Base-by-base conservation (phyloP, 2,888 invertebrate species). In the Priapulus caudatus region DNA sequence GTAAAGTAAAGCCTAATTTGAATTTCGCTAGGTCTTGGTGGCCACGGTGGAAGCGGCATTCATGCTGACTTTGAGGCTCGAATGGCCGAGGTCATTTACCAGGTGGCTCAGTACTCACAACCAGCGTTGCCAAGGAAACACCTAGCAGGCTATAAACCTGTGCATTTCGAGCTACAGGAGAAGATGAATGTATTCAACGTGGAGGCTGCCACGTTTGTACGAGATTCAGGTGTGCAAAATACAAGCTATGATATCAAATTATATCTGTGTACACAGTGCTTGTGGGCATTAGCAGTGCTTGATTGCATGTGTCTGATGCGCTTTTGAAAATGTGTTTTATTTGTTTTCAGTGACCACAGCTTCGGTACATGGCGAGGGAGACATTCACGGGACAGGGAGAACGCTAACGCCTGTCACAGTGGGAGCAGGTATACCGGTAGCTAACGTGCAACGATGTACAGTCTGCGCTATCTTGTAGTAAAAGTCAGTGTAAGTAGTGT, bases 11-110 rank as follows among this genome's bases (percentile, higher is more conserved):
- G n/a, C n/a, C n/a, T n/a, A n/a, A n/a, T n/a, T n/a, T n/a, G n/a
- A n/a, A n/a, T n/a, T n/a, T n/a, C n/a, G 57, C 15, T 55, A 68
- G 69, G 68, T 50, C 63, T 69, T 18, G 70, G 70, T 23, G 70
- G 70, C n/a, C 70, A 70, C 56, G 70, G 70, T 16, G 70, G 70
- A 1, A 63, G 65, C 21, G 70, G 70, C 24, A 62, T 67, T 20
- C 66, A 67, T 55, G 68, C 68, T 15, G 70, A 70, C 57, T 59
- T 66, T 18, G 62, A 65, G 50, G 66, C 67, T 56, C 65, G 66
- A 53, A 67, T 67, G 57, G 61, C 60, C 22, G 69, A 70, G 55
- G 64, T 70, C 18, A 56, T 67, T 15, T 66, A 67, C 52, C 61
- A 66, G 47, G 61, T 67, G 16, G 60, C 64, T 22, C 56, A 60